A percentile compares a stretch with the other conserved stretches of the same genome.
Conservation (phyloP, 2,113 vertebrate species). For the Otis tarda region DNA sequence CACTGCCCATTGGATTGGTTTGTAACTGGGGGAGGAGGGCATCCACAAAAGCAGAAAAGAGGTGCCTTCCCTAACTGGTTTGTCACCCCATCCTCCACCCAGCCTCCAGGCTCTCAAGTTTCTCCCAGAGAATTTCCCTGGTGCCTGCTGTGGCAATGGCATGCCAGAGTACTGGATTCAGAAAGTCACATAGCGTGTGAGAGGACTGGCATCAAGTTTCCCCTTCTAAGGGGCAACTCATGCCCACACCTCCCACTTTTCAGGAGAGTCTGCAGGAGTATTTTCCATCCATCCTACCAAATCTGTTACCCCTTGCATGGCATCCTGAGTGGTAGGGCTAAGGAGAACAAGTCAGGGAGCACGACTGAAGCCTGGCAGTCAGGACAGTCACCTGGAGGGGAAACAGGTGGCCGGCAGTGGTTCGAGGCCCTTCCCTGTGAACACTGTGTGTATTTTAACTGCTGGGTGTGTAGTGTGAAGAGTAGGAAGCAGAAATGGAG, state of each 20-base stretch:
- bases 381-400: background rate
- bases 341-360: background rate
- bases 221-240: background rate
- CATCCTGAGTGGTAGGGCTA: fast-evolving
- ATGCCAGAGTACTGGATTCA: background rate
- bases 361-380: background rate
- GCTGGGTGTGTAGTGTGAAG: background rate
- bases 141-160: background rate
- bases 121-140: background rate
- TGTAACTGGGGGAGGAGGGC: fast-evolving
- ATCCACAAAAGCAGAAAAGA: background rate
- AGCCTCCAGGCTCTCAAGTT: background rate
- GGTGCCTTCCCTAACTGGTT: background rate
- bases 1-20: background rate
- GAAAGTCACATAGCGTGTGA: fast-evolving
- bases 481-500: background rate
- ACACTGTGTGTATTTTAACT: background rate
- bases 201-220: fast-evolving
- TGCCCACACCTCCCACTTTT: background rate
- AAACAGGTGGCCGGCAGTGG: background rate
- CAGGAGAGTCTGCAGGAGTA: background rate
- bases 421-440: background rate
- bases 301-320: background rate
- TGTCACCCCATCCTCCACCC: background rate
- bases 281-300: background rate